Percentiles rank a stretch among this genome's conserved stretches.
Conservation (phyloP, 2,113 vertebrate genomes). For the Dasyprocta punctata region DNA sequence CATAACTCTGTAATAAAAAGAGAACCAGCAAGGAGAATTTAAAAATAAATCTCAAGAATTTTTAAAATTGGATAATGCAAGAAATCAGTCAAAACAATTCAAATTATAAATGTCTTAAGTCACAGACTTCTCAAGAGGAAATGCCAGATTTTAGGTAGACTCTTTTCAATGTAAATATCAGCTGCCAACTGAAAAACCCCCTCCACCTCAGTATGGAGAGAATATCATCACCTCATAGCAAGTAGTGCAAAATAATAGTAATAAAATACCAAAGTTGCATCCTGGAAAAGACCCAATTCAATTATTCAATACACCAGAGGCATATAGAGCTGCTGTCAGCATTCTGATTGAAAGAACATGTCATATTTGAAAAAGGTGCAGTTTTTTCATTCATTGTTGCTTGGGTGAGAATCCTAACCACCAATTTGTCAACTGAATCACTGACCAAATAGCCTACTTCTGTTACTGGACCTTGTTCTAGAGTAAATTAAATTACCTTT, state of each 20-base stretch:
- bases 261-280: slow-evolving; percentile 54
- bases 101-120: slow-evolving; percentile 65
- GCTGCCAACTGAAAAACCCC: slow-evolving; percentile 28
- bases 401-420: background rate
- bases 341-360: slow-evolving; percentile 37
- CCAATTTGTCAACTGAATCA: slow-evolving; percentile 59
- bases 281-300: slow-evolving; percentile 24
- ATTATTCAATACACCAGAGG: slow-evolving; percentile 8
- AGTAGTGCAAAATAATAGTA: slow-evolving; percentile 64
- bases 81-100: slow-evolving; percentile 77
- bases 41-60: slow-evolving; percentile 25
- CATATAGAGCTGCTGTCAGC: slow-evolving; percentile 1
- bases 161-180: slow-evolving; percentile 69
- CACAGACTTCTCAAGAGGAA: slow-evolving; percentile 68
- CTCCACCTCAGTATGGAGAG: background rate
- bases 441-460: slow-evolving; percentile 17
- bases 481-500: slow-evolving; percentile 67
- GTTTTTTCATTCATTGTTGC: background rate
- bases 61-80: slow-evolving; percentile 72
- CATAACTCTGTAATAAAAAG: background rate
- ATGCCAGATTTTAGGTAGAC: slow-evolving; percentile 40
- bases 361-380: background rate
- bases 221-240: slow-evolving; percentile 65
- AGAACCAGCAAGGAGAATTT: slow-evolving; percentile 64
- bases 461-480: slow-evolving; percentile 43